Evolutionary conservation across 2,888 invertebrate species (phyloP), one percentile per base, ranked within the genome.

Genomic region (Agrilus biguttatus): DNA sequence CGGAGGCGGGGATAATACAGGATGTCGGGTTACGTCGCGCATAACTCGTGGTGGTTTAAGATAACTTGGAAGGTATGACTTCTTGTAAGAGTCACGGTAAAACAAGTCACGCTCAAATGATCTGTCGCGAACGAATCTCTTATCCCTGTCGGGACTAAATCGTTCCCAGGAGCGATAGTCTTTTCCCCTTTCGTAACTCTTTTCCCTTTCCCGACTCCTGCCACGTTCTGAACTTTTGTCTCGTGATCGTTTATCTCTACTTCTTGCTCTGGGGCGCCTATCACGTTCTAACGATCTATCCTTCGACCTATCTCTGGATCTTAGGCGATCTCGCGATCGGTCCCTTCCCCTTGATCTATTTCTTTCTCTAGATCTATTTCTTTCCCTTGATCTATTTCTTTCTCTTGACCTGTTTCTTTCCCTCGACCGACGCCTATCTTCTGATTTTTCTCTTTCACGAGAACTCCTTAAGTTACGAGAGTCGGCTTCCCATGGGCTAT

Each of bases 401-500:
- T 36, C 36, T n/a, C 17, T 36, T 8, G 14, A 14, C 8, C 14
- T 19, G 21, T 19, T 42, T 19, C 38, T 28, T 8, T 4, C 21
- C 7, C 21, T 17, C 13, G 34, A 33, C 5, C 12, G 14, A 6
- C 36, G 40, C 3, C 42, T 32, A 33, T 23, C 28, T 28, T 28
- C 28, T 8, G 28, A 28, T 28, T 28, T 28, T 28, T 28, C 28
- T 28, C 28, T 28, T 2, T 28, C 28, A 10, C 39, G 45, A 21
- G 40, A 45, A 17, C 37, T 37, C 6, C 40, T 36, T 19, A 37
- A 46, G 5, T 32, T 19, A 2, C 34, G 38, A 4, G 45, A 50
- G 17, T 58, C 61, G 5, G 51, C 55, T 48, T 68, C 68, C 67
- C 67, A 67, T 0, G 67, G 67, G 49, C 60, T 63, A 47, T 56